These are phyloP conservation scores for Pyrocoelia pectoralis DNA, from an alignment of 2,888 invertebrate genomes.

Conservation along the genomic window DNA sequence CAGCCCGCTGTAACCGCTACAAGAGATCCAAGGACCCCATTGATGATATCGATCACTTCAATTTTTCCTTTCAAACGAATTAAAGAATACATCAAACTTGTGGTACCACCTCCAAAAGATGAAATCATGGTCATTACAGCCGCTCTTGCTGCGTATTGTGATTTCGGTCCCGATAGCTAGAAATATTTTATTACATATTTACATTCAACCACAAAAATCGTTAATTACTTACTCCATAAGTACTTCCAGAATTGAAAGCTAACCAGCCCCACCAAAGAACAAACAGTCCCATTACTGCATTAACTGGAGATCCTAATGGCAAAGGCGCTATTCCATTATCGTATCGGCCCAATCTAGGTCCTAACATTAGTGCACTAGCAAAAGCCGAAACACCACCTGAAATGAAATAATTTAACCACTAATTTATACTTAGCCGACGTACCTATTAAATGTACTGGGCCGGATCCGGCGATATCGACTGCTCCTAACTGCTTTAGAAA, in stretches of 20 bases:
- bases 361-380: constrained; percentile 89
- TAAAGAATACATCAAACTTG: constrained; percentile 72
- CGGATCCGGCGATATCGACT: constrained; percentile 93
- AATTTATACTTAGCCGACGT: not conserved
- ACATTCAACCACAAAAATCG: not conserved
- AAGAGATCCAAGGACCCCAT: constrained; percentile 85
- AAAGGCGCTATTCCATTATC: constrained; percentile 77
- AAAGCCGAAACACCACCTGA: constrained; percentile 77
- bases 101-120: constrained; percentile 87
- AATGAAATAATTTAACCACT: constrained; percentile 12
- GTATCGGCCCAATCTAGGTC: constrained; percentile 87
- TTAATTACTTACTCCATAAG: constrained; percentile 71
- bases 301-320: constrained; percentile 87
- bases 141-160: constrained; percentile 91
- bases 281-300: constrained; percentile 90
- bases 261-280: constrained; percentile 98
- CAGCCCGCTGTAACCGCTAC: constrained; percentile 91
- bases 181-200: not conserved
- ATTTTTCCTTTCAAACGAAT: constrained; percentile 73
- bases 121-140: constrained; percentile 92
- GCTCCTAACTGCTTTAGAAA: constrained; percentile 84
- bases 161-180: constrained; percentile 79
- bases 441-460: constrained; percentile 90
- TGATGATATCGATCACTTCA: constrained; percentile 86
- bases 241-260: constrained; percentile 93